Conservation (phyloP, 2,113 vertebrate species). For the Sander lucioperca region DNA sequence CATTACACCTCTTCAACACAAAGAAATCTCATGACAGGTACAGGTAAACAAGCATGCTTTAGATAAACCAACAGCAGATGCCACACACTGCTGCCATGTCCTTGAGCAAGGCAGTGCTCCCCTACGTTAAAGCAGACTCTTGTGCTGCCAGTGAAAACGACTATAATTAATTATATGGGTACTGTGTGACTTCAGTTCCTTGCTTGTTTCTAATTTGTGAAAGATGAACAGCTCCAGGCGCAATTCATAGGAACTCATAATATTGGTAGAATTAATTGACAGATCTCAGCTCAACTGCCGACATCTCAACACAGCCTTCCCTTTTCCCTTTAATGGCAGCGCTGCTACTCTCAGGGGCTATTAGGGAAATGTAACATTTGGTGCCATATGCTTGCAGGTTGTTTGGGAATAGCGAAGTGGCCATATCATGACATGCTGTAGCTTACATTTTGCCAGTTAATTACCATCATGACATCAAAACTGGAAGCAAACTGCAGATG, state of each 20-base stretch:
- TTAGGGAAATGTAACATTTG: conserved; percentile 84
- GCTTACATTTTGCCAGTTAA: conserved; percentile 84
- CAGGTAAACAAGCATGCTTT: background rate
- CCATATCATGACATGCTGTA: conserved; percentile 78
- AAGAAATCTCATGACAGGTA: background rate
- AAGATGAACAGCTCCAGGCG: conserved; percentile 44
- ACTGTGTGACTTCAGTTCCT: conserved; percentile 20
- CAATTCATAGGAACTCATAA: conserved; percentile 32
- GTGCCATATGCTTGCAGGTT: conserved; percentile 86
- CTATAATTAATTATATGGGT: conserved; percentile 49
- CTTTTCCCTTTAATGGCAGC: conserved; percentile 50
- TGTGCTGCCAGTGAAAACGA: conserved; percentile 26
- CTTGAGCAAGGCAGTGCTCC: conserved; percentile 65
- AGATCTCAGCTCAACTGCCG: conserved; percentile 31
- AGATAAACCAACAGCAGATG: conserved; percentile 30
- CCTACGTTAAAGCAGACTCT: background rate
- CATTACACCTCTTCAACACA: background rate
- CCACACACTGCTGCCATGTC: conserved; percentile 43
- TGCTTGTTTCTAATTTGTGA: conserved; percentile 36
- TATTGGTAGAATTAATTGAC: conserved; percentile 50
- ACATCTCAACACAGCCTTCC: conserved; percentile 53
- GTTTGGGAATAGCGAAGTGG: conserved; percentile 82
- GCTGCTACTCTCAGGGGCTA: conserved; percentile 80
- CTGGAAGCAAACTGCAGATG: conserved; percentile 76
- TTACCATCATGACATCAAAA: conserved; percentile 83